These are phyloP conservation scores for Triplophysa siluroides DNA, from an alignment of 2,113 vertebrate genomes.

Conservation along the genomic window DNA sequence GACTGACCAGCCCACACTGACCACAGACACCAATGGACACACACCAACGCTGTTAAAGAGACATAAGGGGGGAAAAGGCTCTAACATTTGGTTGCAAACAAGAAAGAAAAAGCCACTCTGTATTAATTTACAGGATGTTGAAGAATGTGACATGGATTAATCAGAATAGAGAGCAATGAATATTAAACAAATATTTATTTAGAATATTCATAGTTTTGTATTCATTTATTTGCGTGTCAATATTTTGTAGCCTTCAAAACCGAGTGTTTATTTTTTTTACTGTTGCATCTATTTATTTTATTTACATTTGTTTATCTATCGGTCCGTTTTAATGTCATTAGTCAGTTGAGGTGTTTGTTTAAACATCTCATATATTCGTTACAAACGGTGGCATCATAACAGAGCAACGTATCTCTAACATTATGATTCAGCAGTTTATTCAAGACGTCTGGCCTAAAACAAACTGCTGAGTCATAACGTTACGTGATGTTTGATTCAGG, in stretches of 20 bases:
- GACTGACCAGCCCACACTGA: constrained; percentile 70
- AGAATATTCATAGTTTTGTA: not conserved
- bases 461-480: not conserved
- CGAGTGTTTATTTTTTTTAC: not conserved
- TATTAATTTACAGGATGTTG: not conserved
- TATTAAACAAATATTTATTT: not conserved
- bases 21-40: constrained; percentile 37
- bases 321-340: not conserved
- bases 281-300: too few relatives aligned
- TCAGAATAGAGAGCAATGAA: not conserved
- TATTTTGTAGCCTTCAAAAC: too few relatives aligned
- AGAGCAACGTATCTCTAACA: not conserved
- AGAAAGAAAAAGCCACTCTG: not conserved
- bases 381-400: not conserved
- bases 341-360: not conserved
- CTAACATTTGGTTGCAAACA: not conserved
- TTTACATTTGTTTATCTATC: too few relatives aligned
- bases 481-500: not conserved
- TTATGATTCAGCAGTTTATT: not conserved
- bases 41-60: constrained; percentile 26
- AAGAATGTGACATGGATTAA: not conserved
- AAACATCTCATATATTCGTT: not conserved
- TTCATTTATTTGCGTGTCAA: not conserved
- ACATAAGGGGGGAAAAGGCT: not conserved
- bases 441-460: not conserved